Percentiles rank a stretch among this genome's conserved stretches.
These are phyloP conservation scores for Girardinichthys multiradiatus DNA, from an alignment of 2,113 vertebrate species.

Conservation along the genomic window DNA sequence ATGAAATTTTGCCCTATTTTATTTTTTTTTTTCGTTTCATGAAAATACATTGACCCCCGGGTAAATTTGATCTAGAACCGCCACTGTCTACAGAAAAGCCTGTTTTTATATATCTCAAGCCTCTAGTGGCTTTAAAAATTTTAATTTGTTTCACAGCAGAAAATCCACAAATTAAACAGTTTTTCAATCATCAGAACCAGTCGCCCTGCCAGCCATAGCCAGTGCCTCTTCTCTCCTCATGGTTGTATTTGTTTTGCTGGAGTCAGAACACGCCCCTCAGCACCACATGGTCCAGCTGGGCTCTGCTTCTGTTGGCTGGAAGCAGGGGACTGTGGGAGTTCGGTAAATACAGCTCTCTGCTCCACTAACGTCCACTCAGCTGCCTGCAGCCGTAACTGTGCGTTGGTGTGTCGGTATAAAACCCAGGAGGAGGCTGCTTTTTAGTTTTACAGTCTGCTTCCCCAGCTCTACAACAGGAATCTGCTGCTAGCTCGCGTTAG, in stretches of 20 bases:
- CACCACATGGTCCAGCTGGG: slow-evolving; percentile 48
- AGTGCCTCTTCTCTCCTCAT: background rate
- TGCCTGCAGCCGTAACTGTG: background rate
- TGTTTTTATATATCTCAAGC: too few relatives aligned
- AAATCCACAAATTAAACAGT: too few relatives aligned
- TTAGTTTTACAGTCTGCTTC: background rate
- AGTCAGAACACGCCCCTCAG: slow-evolving; percentile 20
- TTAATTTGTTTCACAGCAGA: too few relatives aligned
- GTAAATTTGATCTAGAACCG: too few relatives aligned
- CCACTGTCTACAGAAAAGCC: too few relatives aligned
- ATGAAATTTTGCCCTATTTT: too few relatives aligned
- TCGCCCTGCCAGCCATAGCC: background rate
- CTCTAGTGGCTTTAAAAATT: too few relatives aligned
- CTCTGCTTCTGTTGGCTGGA: slow-evolving; percentile 46
- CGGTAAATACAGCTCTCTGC: slow-evolving; percentile 17
- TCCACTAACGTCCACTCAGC: fast-evolving
- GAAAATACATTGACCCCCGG: too few relatives aligned
- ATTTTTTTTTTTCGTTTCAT: too few relatives aligned
- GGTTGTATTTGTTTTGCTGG: background rate
- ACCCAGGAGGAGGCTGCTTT: background rate
- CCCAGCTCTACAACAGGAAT: background rate
- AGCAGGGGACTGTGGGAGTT: background rate
- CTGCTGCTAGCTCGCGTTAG: slow-evolving; percentile 16
- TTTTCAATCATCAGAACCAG: too few relatives aligned
- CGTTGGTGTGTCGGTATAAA: background rate